Conservation (phyloP, 2,113 vertebrate species). For the Sinocyclocheilus anshuiensis region DNA sequence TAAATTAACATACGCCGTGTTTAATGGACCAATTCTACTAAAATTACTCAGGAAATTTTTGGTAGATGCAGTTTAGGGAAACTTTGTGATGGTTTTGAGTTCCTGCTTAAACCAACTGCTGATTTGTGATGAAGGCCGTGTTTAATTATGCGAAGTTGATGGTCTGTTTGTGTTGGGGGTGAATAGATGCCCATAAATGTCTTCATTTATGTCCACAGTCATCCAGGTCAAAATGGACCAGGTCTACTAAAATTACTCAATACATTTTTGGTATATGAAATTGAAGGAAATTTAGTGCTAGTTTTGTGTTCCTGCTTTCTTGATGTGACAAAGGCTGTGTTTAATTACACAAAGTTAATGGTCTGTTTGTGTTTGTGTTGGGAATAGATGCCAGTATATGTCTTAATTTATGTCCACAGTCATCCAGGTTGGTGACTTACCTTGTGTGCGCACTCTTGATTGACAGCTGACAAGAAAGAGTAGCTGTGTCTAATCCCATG, state of each 20-base stretch:
- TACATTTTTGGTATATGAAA: constrained; percentile 13
- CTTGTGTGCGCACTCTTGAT: constrained; percentile 12
- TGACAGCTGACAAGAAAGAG: constrained; percentile 57
- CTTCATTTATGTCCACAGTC: too few relatives aligned
- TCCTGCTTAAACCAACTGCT: background rate
- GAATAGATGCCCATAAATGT: background rate
- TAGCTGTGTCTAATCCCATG: constrained; percentile 58
- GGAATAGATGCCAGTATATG: background rate
- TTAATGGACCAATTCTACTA: constrained; percentile 63
- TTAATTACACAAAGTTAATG: background rate
- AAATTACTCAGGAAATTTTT: constrained; percentile 47
- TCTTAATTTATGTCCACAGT: background rate
- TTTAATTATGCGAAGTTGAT: background rate
- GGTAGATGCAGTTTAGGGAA: constrained; percentile 53
- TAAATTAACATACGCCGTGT: constrained; percentile 60
- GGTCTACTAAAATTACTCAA: constrained; percentile 58
- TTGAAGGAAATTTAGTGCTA: background rate
- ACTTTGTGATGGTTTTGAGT: background rate
- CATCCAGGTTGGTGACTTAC: background rate
- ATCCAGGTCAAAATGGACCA: constrained; percentile 57
- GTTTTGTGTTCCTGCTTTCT: background rate
- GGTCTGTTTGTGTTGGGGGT: background rate
- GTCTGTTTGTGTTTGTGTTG: background rate
- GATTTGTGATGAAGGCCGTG: background rate
- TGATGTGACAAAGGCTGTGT: too few relatives aligned